Percentiles rank a stretch among this genome's conserved stretches.
Evolutionary conservation across 2,797 vertebrate species (phyloP).

Genomic region (Periophthalmus magnuspinnatus): DNA sequence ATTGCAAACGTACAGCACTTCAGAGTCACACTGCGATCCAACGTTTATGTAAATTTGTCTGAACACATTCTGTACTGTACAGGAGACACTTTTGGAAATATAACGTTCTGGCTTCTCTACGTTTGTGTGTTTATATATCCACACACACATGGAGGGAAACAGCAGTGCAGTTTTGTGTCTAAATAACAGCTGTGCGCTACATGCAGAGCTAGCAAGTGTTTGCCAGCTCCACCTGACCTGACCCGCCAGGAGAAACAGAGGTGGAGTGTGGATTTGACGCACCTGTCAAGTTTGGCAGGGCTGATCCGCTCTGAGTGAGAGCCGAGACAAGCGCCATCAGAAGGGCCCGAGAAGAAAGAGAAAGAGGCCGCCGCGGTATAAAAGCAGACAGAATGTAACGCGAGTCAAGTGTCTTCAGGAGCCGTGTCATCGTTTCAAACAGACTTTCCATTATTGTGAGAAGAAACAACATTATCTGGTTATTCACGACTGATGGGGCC

Average conservation of each 20-base stretch:
- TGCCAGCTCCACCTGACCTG: slow-evolving; percentile 62
- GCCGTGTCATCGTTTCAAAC: neutral
- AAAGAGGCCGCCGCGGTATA: slow-evolving; percentile 30
- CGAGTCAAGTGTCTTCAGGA: slow-evolving; percentile 6
- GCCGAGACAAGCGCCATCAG: slow-evolving; percentile 54
- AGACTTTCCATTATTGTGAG: neutral
- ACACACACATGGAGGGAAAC: neutral
- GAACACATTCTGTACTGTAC: no score
- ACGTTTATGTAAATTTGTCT: no score
- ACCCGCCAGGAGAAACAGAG: slow-evolving; percentile 62
- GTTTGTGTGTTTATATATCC: slow-evolving; percentile 11
- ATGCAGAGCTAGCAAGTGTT: slow-evolving; percentile 38
- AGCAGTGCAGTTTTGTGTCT: slow-evolving; percentile 40
- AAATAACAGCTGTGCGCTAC: slow-evolving; percentile 45
- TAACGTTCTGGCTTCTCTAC: slow-evolving; percentile 12
- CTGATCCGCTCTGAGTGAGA: slow-evolving; percentile 57
- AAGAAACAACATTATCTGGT: neutral
- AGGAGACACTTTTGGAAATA: slow-evolving; percentile 54
- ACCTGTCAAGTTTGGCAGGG: slow-evolving; percentile 69
- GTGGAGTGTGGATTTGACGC: slow-evolving; percentile 68
- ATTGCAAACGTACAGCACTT: no score
- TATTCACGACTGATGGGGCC: neutral
- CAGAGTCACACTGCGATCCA: no score
- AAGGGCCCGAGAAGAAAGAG: slow-evolving; percentile 51
- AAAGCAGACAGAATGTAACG: slow-evolving; percentile 37